phyloP scores from a whole-genome alignment of 2,113 vertebrate species.

The Austrofundulus limnaeus region DNA sequence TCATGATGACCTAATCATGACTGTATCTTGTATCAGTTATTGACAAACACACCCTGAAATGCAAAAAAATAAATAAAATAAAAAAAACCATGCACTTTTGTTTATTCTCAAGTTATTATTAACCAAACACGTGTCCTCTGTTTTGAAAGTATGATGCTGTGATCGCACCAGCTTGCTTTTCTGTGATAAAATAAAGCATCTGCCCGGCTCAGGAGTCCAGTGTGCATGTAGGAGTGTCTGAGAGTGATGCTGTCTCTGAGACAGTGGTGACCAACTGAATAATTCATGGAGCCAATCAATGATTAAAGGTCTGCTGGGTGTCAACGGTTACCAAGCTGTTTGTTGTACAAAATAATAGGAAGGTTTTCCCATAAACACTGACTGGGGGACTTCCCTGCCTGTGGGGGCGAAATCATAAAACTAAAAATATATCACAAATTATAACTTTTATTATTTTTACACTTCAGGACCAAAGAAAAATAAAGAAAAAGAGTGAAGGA shows the following conservation, averaged over 20 bases:
- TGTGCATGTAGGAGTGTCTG: constrained; percentile 20
- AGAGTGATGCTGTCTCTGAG: constrained; percentile 31
- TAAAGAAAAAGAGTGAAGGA: too few relatives aligned
- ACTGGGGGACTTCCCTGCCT: too few relatives aligned
- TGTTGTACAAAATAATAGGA: background rate
- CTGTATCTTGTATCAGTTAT: constrained; percentile 30
- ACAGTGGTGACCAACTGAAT: constrained; percentile 50
- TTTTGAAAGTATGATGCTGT: constrained; percentile 11
- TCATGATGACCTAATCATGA: constrained; percentile 11
- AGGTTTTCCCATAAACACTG: background rate
- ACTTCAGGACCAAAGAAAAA: too few relatives aligned
- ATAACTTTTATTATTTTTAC: too few relatives aligned
- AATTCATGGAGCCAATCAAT: constrained; percentile 68
- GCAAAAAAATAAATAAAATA: too few relatives aligned
- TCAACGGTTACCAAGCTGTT: constrained; percentile 10
- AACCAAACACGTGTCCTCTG: background rate
- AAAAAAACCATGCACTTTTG: too few relatives aligned
- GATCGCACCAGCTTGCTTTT: constrained; percentile 13
- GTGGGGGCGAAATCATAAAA: too few relatives aligned
- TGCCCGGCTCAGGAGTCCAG: constrained; percentile 17
- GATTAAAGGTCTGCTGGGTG: constrained; percentile 66
- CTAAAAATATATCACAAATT: too few relatives aligned
- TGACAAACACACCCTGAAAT: background rate
- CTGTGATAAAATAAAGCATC: constrained; percentile 20
- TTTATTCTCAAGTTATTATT: background rate